Evolutionary conservation across 1,140 invertebrate genomes (phyloP), one percentile per base, ranked within the genome.

Genomic region (Drosophila santomea): DNA sequence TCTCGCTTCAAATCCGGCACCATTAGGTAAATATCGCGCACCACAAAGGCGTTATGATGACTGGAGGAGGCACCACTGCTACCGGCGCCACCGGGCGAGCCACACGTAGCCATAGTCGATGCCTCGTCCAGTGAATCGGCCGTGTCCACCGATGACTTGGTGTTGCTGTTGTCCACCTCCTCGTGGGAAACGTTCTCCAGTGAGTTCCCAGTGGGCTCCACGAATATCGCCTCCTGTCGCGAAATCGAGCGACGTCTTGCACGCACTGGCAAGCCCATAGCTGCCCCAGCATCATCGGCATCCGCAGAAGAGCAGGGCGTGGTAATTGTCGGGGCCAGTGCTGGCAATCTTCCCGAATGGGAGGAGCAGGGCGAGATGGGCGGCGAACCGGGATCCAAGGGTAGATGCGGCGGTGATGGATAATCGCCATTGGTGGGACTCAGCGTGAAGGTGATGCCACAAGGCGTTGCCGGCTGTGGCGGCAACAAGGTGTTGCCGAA

Each of bases 1-100:
- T 97, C 97, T 1, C 96, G 93, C 77, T 96, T 96, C 57, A 97
- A 91, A 77, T 97, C 96, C 2, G 96, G 96, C n/a, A 97, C 96
- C 14, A 96, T 95, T 2, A 97, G 92, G 83, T 96, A 97, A 57
- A 97, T 96, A 80, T 97, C 96, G 20, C 95, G 93, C 0, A 95
- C 95, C 41, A 88, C 80, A 12, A 91, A 78, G 0, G 69, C 61
- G 12, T 57, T 68, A 51, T 84, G 88, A 54, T 88, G 81, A n/a
- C 50, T 45, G 7, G 20, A 55, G 2, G 57, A 57, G 0, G 35
- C 54, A 5, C 44, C 45, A 0, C 38, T 38, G 28, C 80, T 77
- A 48, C 17, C 85, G 0, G 32, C 50, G 0, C 64, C 54, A 14
- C 78, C 83, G 0, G 91, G 84, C 2, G 91, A 86, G 43, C 84